Base-by-base conservation (phyloP, 2,888 invertebrate species). In the Limnephilus rhombicus region DNA sequence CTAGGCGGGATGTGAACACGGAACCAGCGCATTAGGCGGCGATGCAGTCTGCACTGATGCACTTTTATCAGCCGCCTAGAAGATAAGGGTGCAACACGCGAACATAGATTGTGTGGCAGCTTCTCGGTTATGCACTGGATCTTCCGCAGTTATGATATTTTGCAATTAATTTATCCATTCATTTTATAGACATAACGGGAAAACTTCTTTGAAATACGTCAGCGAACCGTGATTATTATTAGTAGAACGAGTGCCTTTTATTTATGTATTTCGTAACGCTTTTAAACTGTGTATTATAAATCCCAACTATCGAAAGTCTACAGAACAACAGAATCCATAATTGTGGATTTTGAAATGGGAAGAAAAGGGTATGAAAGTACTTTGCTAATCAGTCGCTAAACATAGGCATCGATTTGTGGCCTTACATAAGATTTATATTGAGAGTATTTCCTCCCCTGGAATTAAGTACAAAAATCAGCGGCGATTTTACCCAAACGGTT, bases 51-150 rank as follows among this genome's bases (percentile, higher is more conserved):
- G 87, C 86, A 41, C 53, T 34, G 91, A 91, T 91, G 91, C 88
- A 88, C 91, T 89, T 91, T 91, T 91, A 91, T 91, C 91, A 91
- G 91, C 49, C 88, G 85, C 80, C 86, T 12, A 68, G 53, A 18
- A 15, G 91, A 89, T 89, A 89, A 89, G 80, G 29, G 15, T n/a
- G 87, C 18, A 81, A 41, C 89, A 89, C 89, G 89, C 89, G 11
- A 89, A 45, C 15, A 11, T 82, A 68, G 68, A 68, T 24, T 68
- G 24, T 68, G 68, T 68, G n/a, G 24, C 68, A 18, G 53, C 18
- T 68, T 68, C 68, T 9, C 24, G 9, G 68, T 9, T 24, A 68
- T 68, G 68, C 68, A 68, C 24, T 68, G 68, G 68, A 68, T 68
- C n/a, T 68, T 68, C 24, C 24, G 9, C 7, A 68, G 68, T 24